Base-by-base conservation (phyloP, 2,113 vertebrate genomes). In the Climacteris rufus region DNA sequence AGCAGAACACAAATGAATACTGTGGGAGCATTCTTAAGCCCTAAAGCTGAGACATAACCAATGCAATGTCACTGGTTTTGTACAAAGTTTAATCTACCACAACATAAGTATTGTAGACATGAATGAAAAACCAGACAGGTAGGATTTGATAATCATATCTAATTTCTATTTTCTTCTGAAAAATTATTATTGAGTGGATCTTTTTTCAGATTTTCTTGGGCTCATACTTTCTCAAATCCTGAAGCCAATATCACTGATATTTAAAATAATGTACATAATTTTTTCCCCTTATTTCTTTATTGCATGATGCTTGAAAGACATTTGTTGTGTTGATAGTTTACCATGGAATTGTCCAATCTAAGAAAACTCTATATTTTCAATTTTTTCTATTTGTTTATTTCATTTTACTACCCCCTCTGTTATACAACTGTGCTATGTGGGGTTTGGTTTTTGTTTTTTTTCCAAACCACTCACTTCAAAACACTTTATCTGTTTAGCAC, bases 401-500 rank as follows among this genome's bases (percentile, higher is more conserved):
- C 15, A 16, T 61, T 83, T 83, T 64, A 24, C 27, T 15, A 54
- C 11, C 4, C 10, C 7, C 7, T 42, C 60, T 74, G 45, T 94
- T 95, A 93, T 24, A 30, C 85, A 97, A 93, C 40, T 53, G 18
- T 49, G n/a, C 25, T 74, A n/a, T 76, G 40, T 5, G 35, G 22
- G 20, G 5, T 42, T 49, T 66, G 15, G 5, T 66, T 28, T 0
- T 15, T 18, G 16, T 27, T 22, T 75, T 59, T 86, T 82, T 68
- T n/a, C 39, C 25, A 50, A 89, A 85, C 6, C 15, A 39, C 54
- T 91, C 42, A 52, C 50, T 91, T 80, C 82, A 90, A 96, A 96
- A 85, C 63, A 50, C 45, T 89, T 96, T 87, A 87, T 65, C 50
- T 87, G 60, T 91, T 96, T 91, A 93, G 87, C 89, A 52, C 79